A percentile compares a stretch with the other conserved stretches of the same genome.
These are phyloP conservation scores for Amphiprion clarkii DNA, from an alignment of 2,797 vertebrate species.

Conservation along the genomic window DNA sequence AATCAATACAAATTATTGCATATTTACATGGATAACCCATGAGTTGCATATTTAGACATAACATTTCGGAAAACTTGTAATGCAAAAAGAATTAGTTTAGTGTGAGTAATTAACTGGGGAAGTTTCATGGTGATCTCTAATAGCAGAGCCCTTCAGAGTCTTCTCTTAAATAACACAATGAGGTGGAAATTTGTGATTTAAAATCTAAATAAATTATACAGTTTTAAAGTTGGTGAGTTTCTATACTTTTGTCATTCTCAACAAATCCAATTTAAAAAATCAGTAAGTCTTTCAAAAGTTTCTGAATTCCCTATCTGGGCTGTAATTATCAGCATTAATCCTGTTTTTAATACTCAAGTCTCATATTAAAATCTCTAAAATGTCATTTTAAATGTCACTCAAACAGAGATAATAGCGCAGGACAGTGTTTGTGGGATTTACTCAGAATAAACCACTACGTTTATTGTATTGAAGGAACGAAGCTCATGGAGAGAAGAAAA, in stretches of 20 bases:
- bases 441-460: slow-evolving; percentile 7
- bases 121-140: too few species aligned
- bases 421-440: background rate
- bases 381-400: background rate
- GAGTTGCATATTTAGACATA: too few species aligned
- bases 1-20: too few species aligned
- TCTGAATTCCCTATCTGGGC: background rate
- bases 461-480: background rate
- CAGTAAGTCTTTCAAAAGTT: background rate
- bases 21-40: too few species aligned
- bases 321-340: background rate
- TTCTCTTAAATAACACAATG: background rate
- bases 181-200: background rate
- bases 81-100: too few species aligned
- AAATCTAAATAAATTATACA: background rate
- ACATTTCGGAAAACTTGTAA: too few species aligned
- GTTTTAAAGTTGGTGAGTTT: background rate
- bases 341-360: background rate
- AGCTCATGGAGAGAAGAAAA: background rate
- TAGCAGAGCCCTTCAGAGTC: too few species aligned
- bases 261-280: background rate
- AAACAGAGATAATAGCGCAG: background rate
- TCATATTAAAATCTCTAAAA: background rate
- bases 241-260: background rate
- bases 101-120: too few species aligned